Conservation (phyloP, 1,140 invertebrate species). For the Cyclargus thomasi region DNA sequence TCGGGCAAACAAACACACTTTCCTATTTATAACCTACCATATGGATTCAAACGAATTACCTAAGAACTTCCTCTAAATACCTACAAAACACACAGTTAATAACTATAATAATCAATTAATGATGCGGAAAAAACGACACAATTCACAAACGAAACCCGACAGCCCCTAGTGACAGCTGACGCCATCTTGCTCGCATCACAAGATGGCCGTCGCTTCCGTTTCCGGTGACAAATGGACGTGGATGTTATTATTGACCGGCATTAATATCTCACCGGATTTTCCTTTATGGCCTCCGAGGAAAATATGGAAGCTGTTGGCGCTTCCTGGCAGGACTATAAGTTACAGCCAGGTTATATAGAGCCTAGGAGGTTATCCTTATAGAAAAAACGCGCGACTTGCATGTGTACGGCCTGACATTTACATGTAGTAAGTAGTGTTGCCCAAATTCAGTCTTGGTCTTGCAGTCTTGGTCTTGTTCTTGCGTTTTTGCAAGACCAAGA, state of each 20-base stretch:
- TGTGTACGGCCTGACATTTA: no score
- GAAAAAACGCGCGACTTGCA: no score
- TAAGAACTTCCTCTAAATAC: no score
- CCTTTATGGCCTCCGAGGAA: background rate
- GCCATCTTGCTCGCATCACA: background rate
- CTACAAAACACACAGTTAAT: background rate
- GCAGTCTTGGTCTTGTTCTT: no score
- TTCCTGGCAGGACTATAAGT: background rate
- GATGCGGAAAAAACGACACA: background rate
- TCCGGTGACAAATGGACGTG: background rate
- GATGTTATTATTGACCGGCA: background rate
- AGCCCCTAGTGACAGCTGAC: background rate
- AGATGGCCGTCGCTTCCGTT: background rate
- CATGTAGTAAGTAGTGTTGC: no score
- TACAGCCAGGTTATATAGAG: no score
- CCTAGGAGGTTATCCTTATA: no score
- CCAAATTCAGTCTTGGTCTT: no score
- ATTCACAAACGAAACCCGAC: background rate
- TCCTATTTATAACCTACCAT: no score
- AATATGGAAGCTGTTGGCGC: background rate
- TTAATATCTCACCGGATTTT: background rate
- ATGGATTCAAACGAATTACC: no score
- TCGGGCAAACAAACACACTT: no score
- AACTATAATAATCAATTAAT: background rate
- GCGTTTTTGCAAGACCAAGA: no score